Evolutionary conservation across 37 sponge, comb jelly and placozoan genomes (phyloP).

Genomic region (Chondrilla cf. caribensis): DNA sequence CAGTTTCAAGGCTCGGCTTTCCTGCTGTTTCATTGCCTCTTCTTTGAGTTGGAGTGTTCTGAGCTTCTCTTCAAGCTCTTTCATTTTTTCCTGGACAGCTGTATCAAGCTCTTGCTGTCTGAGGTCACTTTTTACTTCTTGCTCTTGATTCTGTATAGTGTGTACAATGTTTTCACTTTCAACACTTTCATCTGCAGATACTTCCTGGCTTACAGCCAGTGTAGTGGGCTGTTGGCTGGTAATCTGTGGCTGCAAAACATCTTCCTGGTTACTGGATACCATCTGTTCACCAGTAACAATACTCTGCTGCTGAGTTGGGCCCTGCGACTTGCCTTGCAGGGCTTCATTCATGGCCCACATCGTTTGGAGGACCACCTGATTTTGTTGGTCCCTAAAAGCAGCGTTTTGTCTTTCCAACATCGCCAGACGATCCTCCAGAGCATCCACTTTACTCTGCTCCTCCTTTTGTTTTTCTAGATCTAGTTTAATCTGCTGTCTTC

Average conservation of each 20-base stretch:
- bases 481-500: background rate
- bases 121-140: background rate
- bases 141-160: background rate
- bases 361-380: background rate
- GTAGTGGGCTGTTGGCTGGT: background rate
- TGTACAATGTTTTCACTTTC: background rate
- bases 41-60: background rate
- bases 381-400: background rate
- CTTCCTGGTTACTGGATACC: background rate
- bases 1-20: background rate
- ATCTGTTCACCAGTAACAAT: background rate
- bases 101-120: background rate
- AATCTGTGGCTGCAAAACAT: background rate
- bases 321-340: background rate
- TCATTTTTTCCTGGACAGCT: too few species aligned
- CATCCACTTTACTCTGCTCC: background rate
- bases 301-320: too few species aligned
- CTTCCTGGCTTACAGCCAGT: background rate
- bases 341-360: background rate
- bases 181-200: background rate
- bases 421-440: background rate
- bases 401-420: conserved; percentile 1
- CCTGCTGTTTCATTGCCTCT: conserved; percentile 1
- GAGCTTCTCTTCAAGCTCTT: conserved; percentile 5
- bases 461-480: background rate